Evolutionary conservation across 2,113 vertebrate genomes (phyloP), one percentile per base, ranked within the genome.

Genomic region (Amphiprion ocellaris): DNA sequence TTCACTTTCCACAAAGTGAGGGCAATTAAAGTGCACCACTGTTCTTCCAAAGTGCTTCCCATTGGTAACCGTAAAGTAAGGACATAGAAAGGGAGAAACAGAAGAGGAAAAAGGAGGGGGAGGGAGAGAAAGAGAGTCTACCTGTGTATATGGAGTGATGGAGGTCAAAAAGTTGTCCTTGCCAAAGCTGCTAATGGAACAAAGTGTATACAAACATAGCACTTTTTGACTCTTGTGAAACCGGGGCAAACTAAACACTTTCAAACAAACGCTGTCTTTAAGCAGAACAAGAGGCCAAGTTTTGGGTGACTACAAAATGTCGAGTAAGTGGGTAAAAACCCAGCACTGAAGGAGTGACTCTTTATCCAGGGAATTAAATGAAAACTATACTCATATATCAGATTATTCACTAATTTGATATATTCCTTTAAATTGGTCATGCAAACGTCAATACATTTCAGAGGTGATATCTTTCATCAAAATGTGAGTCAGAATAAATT

Each of bases 1-100:
- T 74, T 72, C n/a, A 41, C 77, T 58, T 66, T 60, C 28, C 65
- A 54, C 58, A 63, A 39, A 73, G 72, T 70, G 55, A 70, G 84
- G 71, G 67, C 81, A 81, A 62, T 50, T 59, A 73, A 71, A 89
- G 84, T 84, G 74, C 75, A 82, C 23, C 37, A 15, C 49, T 19
- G 15, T 81, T 76, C 67, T 53, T 75, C 33, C 59, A 61, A 69
- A 83, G 77, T 81, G 74, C 74, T 50, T 58, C 63, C 54, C 23
- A 63, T 26, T 69, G 67, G 58, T 73, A 82, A 71, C 47, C 5
- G 8, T 65, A 23, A 85, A 66, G 50, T 53, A 56, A 24, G 15
- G 24, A 47, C 5, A 46, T 30, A 47, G 41, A 73, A 46, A 47
- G 30, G 47, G 19, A 47, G 17, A 46, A 0, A 60, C 16, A 64